These are phyloP conservation scores for Anagrus nilaparvatae DNA, from an alignment of 1,140 invertebrate species.

Conservation along the genomic window DNA sequence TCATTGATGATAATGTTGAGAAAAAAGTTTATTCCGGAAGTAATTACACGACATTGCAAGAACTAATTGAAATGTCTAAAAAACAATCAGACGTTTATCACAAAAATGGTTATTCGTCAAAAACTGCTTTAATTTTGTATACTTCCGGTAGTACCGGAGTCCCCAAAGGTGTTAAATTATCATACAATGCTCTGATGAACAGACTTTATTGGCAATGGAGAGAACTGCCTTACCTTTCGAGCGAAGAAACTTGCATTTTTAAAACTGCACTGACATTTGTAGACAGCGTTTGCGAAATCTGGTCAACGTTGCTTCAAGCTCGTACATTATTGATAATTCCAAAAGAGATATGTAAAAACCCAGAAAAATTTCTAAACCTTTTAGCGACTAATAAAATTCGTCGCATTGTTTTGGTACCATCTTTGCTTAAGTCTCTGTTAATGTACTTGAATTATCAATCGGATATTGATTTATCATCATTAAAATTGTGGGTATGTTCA, in stretches of 20 bases:
- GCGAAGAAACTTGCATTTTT: slow-evolving; percentile 64
- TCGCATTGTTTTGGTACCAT: slow-evolving; percentile 73
- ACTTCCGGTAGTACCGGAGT: slow-evolving; percentile 89
- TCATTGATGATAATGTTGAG: slow-evolving; percentile 47
- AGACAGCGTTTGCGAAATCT: slow-evolving; percentile 77
- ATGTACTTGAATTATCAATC: slow-evolving; percentile 51
- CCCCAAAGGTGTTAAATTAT: slow-evolving; percentile 81
- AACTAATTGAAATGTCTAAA: too few species aligned
- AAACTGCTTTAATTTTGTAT: slow-evolving; percentile 72
- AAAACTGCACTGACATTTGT: slow-evolving; percentile 85
- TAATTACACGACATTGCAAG: too few species aligned
- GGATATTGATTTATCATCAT: slow-evolving; percentile 40
- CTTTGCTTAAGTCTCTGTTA: slow-evolving; percentile 63
- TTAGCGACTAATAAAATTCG: slow-evolving; percentile 45
- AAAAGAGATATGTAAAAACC: slow-evolving; percentile 60
- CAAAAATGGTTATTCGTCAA: slow-evolving; percentile 27
- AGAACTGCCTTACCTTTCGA: slow-evolving; percentile 55
- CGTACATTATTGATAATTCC: slow-evolving; percentile 60
- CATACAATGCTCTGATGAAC: slow-evolving; percentile 69
- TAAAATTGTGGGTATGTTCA: slow-evolving; percentile 74
- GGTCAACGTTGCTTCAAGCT: slow-evolving; percentile 68
- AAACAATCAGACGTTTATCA: slow-evolving; percentile 28
- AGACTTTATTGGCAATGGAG: slow-evolving; percentile 77
- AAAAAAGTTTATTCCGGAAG: too few species aligned
- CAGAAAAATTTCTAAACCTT: slow-evolving; percentile 51